phyloP scores from a whole-genome alignment of 2,113 vertebrate species.

The Mystacornis crossleyi region DNA sequence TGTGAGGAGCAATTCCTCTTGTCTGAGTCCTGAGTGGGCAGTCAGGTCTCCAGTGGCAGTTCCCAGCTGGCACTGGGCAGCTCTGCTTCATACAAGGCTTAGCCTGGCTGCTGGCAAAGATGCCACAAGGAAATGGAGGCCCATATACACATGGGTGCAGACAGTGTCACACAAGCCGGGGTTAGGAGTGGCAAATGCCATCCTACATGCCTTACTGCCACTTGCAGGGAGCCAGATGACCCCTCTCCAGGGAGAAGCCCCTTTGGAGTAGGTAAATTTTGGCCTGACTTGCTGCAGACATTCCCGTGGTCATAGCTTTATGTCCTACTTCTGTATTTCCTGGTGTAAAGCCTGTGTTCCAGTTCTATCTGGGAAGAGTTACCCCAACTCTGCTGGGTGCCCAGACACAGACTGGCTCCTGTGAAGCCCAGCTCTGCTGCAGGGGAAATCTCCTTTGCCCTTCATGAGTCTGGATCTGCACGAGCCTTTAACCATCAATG shows the following conservation, averaged over 20 bases:
- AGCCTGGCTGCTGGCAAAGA: background rate
- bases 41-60: background rate
- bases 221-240: background rate
- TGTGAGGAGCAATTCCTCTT: background rate
- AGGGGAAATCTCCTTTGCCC: background rate
- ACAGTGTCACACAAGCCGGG: background rate
- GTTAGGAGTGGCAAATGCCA: background rate
- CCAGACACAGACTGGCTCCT: background rate
- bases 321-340: background rate
- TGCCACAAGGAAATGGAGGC: background rate
- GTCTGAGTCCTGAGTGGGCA: rapidly evolving
- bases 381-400: background rate
- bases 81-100: background rate
- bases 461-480: background rate
- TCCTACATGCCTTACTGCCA: rapidly evolving
- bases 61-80: background rate
- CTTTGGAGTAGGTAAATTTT: background rate
- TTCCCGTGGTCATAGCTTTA: background rate
- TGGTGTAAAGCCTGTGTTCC: background rate
- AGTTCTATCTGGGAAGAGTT: background rate
- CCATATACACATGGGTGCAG: rapidly evolving
- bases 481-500: background rate
- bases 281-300: background rate
- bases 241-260: background rate
- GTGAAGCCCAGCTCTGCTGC: background rate